Evolutionary conservation across 64 coral and sea anemone genomes (phyloP).

Genomic region (Hydrozoanthus tunicans): DNA sequence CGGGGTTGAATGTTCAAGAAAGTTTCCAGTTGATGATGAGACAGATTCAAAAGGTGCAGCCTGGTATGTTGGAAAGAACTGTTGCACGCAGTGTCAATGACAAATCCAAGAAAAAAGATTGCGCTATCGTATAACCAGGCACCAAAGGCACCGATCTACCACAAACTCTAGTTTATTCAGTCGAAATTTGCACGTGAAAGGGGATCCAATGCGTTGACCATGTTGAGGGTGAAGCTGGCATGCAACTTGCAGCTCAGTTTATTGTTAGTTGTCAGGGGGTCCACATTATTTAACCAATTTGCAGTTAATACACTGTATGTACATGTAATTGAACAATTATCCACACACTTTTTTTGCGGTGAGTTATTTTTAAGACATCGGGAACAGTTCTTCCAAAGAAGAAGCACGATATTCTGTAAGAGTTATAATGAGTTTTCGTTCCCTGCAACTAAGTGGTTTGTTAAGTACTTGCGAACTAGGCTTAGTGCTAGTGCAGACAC

Average conservation of each 20-base stretch:
- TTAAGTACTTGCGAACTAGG: too few species aligned
- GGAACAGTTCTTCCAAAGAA: too few species aligned
- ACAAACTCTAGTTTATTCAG: not conserved
- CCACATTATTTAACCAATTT: not conserved
- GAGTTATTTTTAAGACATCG: too few species aligned
- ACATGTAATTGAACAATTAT: not conserved
- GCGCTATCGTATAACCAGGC: conserved; percentile 26
- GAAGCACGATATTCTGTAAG: too few species aligned
- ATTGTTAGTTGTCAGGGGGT: not conserved
- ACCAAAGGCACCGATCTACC: not conserved
- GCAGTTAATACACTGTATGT: not conserved
- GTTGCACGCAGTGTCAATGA: conserved; percentile 62
- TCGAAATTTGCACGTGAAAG: not conserved
- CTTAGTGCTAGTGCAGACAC: too few species aligned
- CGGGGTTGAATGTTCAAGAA: conserved; percentile 94
- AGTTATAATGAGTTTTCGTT: too few species aligned
- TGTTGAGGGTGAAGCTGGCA: not conserved
- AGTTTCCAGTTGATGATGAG: conserved; percentile 94
- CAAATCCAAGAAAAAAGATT: conserved; percentile 71
- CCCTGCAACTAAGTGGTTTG: too few species aligned
- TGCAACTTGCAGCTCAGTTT: not conserved
- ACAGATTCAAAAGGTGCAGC: conserved; percentile 91
- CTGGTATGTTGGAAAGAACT: conserved; percentile 84
- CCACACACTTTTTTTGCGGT: too few species aligned
- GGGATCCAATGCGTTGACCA: not conserved